A percentile compares a stretch with the other conserved stretches of the same genome.
Evolutionary conservation across 35 echinoderm and acorn worm species (phyloP).

Genomic region (Lytechinus variegatus): DNA sequence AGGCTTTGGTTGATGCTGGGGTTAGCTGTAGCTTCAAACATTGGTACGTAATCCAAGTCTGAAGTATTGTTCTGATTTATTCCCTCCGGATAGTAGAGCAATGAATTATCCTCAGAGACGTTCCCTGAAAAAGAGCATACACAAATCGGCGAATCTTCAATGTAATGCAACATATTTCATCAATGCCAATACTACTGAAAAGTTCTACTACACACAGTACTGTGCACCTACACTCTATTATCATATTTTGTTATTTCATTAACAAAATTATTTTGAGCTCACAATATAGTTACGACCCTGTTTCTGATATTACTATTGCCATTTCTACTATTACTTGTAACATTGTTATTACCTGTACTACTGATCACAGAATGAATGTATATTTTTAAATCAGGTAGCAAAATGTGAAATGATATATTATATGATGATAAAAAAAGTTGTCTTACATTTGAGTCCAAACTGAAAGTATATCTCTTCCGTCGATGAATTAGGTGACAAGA

Average conservation of each 20-base stretch:
- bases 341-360: neutral
- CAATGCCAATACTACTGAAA: no score
- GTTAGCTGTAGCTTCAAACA: neutral
- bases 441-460: conserved; percentile 52
- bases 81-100: neutral
- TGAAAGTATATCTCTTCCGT: conserved; percentile 33
- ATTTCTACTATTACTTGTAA: neutral
- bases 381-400: no score
- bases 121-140: neutral
- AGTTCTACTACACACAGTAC: no score
- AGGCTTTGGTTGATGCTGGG: neutral
- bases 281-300: neutral
- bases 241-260: no score
- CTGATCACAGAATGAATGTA: neutral
- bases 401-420: no score
- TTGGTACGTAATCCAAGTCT: neutral
- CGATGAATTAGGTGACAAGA: conserved; percentile 24
- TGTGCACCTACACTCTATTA: no score
- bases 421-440: no score
- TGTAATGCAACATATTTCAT: neutral
- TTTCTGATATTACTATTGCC: neutral
- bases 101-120: neutral
- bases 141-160: neutral
- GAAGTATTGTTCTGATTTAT: neutral
- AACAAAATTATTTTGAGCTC: no score